Conservation (phyloP, 2,113 vertebrate genomes). For the Thalassarche chlororhynchos region DNA sequence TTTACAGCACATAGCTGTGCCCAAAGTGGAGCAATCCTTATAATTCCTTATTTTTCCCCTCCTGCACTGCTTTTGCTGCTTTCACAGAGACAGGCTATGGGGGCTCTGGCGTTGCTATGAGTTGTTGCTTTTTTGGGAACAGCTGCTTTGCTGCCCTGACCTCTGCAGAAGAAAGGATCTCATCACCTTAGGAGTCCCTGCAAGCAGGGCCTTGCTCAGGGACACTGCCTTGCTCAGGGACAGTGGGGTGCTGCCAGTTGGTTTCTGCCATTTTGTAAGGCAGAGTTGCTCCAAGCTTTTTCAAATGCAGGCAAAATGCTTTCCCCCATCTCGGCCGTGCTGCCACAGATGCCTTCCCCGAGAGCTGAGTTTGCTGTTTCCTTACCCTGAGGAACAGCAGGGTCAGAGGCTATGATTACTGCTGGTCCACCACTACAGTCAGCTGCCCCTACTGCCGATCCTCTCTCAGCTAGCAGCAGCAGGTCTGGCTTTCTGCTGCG, state of each 20-base stretch:
- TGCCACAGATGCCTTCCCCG: neutral
- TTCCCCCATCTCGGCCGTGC: neutral
- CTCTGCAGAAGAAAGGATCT: neutral
- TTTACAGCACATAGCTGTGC: rapidly evolving
- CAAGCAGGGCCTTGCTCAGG: neutral
- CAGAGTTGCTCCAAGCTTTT: neutral
- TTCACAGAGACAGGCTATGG: neutral
- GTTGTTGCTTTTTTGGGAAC: neutral
- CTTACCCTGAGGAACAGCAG: neutral
- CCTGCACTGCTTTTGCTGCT: neutral
- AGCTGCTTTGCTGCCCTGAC: neutral
- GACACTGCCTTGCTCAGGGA: neutral
- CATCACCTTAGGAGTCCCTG: neutral
- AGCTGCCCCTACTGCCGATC: neutral
- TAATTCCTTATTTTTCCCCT: neutral
- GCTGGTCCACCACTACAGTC: neutral
- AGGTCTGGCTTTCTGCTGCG: neutral
- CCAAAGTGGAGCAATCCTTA: neutral
- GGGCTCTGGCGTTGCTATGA: neutral
- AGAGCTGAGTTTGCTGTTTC: neutral
- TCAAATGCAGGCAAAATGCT: neutral
- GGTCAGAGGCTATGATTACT: neutral
- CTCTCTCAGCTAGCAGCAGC: neutral
- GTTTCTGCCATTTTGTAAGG: neutral
- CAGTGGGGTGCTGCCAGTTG: neutral